A percentile compares a stretch with the other conserved stretches of the same genome.
Conservation (phyloP, 2,888 invertebrate species). For the Drosophila meridionalis region DNA sequence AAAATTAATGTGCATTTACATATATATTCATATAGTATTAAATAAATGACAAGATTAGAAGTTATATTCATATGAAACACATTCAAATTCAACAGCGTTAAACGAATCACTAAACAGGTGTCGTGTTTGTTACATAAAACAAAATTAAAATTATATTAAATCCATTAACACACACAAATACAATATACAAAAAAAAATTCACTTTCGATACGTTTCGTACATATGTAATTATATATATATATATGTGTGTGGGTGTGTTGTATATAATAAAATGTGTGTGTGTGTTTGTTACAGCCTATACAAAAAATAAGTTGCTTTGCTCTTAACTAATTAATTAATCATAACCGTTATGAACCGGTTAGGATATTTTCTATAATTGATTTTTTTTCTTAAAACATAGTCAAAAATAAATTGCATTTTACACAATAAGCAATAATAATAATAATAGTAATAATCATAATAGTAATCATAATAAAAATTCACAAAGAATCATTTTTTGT, state of each 20-base stretch:
- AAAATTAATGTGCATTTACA: constrained; percentile 10
- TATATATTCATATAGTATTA: constrained; percentile 24
- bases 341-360: background rate
- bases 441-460: constrained; percentile 6
- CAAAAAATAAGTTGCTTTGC: constrained; percentile 73
- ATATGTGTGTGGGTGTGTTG: constrained; percentile 24
- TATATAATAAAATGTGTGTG: constrained; percentile 59
- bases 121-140: constrained; percentile 3
- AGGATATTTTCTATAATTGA: background rate
- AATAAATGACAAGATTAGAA: constrained; percentile 58
- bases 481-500: constrained; percentile 34
- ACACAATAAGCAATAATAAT: constrained; percentile 18
- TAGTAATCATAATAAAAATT: constrained; percentile 28
- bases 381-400: constrained; percentile 45
- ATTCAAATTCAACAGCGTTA: constrained; percentile 35
- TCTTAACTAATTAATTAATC: constrained; percentile 29
- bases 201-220: constrained; percentile 13
- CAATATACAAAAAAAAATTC: constrained; percentile 1
- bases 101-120: constrained; percentile 32
- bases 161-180: constrained; percentile 14
- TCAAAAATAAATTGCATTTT: constrained; percentile 58
- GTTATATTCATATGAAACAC: constrained; percentile 50
- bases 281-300: constrained; percentile 62
- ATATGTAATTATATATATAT: constrained; percentile 23
- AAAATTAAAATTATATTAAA: constrained; percentile 10